Percentiles rank a stretch among this genome's conserved stretches.
These are phyloP conservation scores for Hylia prasina DNA, from an alignment of 2,113 vertebrate genomes.

Conservation along the genomic window DNA sequence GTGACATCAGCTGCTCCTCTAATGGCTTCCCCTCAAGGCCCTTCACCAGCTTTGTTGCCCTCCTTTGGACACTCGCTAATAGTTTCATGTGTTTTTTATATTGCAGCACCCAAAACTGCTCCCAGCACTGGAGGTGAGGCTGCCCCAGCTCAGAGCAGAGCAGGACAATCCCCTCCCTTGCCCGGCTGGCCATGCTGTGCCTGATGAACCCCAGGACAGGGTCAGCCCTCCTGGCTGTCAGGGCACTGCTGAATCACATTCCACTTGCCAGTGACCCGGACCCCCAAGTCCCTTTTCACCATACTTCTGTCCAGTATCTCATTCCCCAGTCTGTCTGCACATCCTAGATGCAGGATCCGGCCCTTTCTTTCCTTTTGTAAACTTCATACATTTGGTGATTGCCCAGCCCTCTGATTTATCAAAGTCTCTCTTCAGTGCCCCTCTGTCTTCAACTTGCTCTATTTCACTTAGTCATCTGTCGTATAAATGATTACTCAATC, in stretches of 20 bases:
- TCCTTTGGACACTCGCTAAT: background rate
- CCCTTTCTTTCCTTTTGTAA: background rate
- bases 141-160: background rate
- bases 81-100: background rate
- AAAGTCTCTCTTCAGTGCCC: background rate
- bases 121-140: background rate
- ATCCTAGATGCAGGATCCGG: background rate
- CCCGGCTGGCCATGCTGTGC: rapidly evolving
- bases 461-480: background rate
- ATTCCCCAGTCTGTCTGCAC: background rate
- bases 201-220: rapidly evolving
- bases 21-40: background rate
- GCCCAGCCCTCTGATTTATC: background rate
- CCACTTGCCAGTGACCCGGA: rapidly evolving
- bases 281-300: background rate
- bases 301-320: background rate
- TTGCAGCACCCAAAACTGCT: rapidly evolving
- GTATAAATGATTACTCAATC: background rate
- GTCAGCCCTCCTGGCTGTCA: background rate
- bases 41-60: background rate
- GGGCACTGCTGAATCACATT: background rate
- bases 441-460: background rate
- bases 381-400: background rate
- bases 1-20: background rate
- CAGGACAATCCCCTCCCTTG: rapidly evolving